Base-by-base conservation (phyloP, 2,888 invertebrate genomes). In the Cartodere bifasciata region DNA sequence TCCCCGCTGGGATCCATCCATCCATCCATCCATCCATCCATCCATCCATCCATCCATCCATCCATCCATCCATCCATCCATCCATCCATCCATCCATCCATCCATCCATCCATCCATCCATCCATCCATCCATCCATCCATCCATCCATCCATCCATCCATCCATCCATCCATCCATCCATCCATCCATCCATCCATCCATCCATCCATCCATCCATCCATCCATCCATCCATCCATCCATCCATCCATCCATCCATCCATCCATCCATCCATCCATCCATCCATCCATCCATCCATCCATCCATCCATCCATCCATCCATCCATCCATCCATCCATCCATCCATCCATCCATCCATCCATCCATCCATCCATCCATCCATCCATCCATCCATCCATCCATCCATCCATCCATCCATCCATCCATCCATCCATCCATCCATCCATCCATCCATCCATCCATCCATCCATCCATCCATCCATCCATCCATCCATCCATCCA, bases 41-140 rank as follows among this genome's bases (percentile, higher is more conserved):
- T 27, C 27, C 27, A 27, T 27, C 27, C 27, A 27, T 27, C 27
- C 27, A 27, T 27, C 27, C 27, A 27, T 27, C 27, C 27, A 27
- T 27, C 27, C 27, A 27, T 27, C 27, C 27, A 27, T 27, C 27
- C 27, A 27, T 27, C 27, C 27, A 27, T 27, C 27, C 27, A 27
- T 27, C 27, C 27, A 27, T 27, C 27, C 27, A 15, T 27, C 27
- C 27, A 27, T 27, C 27, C 27, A 27, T 27, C 27, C 27, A 27
- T 27, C 27, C 27, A 27, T 27, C 27, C 27, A 27, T 27, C 27
- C 27, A 27, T 27, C 27, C 27, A 27, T 27, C 27, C 27, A 27
- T 27, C 27, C 27, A 27, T 27, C 27, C 27, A 27, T 27, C 27
- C 13, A 15, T 27, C 27, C 27, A 27, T 27, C 27, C 27, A 27